These are phyloP conservation scores for Tribolium freemani DNA, from an alignment of 2,888 invertebrate species.

Conservation along the genomic window DNA sequence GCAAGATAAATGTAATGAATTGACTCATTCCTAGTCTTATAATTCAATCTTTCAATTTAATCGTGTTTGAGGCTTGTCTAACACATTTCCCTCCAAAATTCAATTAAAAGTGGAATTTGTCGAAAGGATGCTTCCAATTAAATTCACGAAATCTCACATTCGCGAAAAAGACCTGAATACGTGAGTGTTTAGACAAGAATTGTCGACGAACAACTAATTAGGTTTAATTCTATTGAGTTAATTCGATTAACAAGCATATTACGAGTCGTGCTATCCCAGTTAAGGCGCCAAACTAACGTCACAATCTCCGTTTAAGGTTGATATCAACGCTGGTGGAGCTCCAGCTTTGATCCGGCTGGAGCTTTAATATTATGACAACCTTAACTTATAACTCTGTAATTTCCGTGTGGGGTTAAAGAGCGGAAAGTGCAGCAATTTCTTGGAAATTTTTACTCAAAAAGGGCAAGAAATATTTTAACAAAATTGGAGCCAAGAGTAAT, in stretches of 20 bases:
- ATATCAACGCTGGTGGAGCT: slow-evolving; percentile 5
- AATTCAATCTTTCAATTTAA: slow-evolving; percentile 37
- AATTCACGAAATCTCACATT: slow-evolving; percentile 1
- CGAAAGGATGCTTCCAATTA: slow-evolving; percentile 9
- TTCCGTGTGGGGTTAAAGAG: slow-evolving; percentile 2
- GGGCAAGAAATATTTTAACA: neutral
- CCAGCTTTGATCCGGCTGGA: slow-evolving; percentile 8
- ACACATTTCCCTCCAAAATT: slow-evolving; percentile 24
- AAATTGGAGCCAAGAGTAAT: neutral
- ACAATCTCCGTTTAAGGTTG: slow-evolving; percentile 27
- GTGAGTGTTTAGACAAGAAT: neutral
- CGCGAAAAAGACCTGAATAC: neutral
- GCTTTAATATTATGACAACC: slow-evolving; percentile 25
- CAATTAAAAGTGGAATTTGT: slow-evolving; percentile 30
- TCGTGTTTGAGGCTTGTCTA: slow-evolving; percentile 19
- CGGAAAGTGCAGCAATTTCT: slow-evolving; percentile 1
- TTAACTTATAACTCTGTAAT: slow-evolving; percentile 18
- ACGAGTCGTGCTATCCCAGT: neutral
- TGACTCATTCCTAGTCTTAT: slow-evolving; percentile 8
- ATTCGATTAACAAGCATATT: slow-evolving; percentile 20
- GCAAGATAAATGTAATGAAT: slow-evolving; percentile 9
- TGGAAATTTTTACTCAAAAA: neutral
- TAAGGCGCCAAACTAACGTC: slow-evolving; percentile 9
- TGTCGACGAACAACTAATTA: slow-evolving; percentile 5
- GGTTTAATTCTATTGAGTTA: neutral